Conservation (phyloP, 2,797 vertebrate genomes). For the Labeo calbasu region DNA sequence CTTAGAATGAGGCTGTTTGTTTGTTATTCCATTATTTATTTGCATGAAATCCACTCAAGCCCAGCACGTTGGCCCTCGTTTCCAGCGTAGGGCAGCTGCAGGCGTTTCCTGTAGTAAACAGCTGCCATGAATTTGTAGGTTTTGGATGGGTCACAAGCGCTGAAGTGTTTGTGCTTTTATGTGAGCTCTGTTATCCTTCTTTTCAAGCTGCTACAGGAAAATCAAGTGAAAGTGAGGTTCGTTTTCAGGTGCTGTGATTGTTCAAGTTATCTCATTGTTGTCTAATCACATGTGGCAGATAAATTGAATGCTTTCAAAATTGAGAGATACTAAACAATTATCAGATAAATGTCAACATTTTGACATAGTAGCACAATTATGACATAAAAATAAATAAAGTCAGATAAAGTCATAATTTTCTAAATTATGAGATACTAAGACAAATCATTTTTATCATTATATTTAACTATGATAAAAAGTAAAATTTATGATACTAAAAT, state of each 20-base stretch:
- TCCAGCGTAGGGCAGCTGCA: slow-evolving; percentile 11
- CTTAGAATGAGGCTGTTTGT: background rate
- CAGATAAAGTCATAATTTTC: too few relatives aligned
- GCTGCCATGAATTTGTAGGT: slow-evolving; percentile 17
- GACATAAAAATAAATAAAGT: background rate
- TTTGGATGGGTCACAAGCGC: slow-evolving; percentile 5
- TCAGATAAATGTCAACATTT: background rate
- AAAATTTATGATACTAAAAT: background rate
- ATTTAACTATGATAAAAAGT: too few relatives aligned
- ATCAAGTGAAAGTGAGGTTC: background rate
- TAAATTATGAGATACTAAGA: background rate
- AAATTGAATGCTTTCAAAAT: background rate
- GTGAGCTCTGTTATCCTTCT: slow-evolving; percentile 1
- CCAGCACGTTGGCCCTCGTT: background rate
- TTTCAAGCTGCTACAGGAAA: slow-evolving; percentile 21
- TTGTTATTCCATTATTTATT: slow-evolving; percentile 10
- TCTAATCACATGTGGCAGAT: background rate
- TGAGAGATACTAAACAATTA: background rate
- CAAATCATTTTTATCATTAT: too few relatives aligned
- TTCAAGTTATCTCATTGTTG: background rate
- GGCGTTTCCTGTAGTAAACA: slow-evolving; percentile 23
- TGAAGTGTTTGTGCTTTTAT: slow-evolving; percentile 8
- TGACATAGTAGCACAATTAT: background rate
- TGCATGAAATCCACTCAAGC: background rate
- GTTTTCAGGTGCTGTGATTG: slow-evolving; percentile 9